A percentile compares a stretch with the other conserved stretches of the same genome.
phyloP scores from a whole-genome alignment of 2,797 vertebrate species.

The Carduelis carduelis region DNA sequence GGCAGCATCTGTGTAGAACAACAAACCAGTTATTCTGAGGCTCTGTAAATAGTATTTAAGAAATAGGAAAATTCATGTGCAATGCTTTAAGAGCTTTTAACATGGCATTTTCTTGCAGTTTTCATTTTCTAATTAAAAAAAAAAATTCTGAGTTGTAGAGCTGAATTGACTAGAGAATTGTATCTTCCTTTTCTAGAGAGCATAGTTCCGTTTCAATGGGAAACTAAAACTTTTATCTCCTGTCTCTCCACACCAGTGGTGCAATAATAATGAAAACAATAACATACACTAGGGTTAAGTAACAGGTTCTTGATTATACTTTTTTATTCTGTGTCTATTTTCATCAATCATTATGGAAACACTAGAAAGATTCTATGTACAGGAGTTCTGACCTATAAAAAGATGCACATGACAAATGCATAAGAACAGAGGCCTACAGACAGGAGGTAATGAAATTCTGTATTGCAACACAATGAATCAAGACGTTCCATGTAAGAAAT shows the following conservation, averaged over 20 bases:
- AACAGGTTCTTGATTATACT: not conserved
- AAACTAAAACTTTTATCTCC: not conserved
- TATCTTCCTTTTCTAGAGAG: constrained; percentile 22
- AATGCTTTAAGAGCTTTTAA: not conserved
- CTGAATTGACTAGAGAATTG: not conserved
- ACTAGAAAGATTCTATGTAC: not conserved
- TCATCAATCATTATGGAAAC: not conserved
- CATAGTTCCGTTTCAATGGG: not conserved
- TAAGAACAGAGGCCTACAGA: not conserved
- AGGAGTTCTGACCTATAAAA: not conserved
- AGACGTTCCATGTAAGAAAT: not conserved
- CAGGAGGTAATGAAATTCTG: not conserved
- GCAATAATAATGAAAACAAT: not conserved
- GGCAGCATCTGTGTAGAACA: not conserved
- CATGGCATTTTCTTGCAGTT: accelerated
- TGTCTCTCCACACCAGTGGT: not conserved
- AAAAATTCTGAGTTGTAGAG: not conserved
- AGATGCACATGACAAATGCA: accelerated
- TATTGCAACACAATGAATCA: not conserved
- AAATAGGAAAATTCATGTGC: not conserved
- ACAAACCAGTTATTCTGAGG: not conserved
- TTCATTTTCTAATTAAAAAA: too few species aligned
- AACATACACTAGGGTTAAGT: not conserved
- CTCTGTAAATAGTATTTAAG: not conserved
- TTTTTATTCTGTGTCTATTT: not conserved